Evolutionary conservation across 2,888 invertebrate genomes (phyloP), one percentile per base, ranked within the genome.

Genomic region (Carcina quercana): DNA sequence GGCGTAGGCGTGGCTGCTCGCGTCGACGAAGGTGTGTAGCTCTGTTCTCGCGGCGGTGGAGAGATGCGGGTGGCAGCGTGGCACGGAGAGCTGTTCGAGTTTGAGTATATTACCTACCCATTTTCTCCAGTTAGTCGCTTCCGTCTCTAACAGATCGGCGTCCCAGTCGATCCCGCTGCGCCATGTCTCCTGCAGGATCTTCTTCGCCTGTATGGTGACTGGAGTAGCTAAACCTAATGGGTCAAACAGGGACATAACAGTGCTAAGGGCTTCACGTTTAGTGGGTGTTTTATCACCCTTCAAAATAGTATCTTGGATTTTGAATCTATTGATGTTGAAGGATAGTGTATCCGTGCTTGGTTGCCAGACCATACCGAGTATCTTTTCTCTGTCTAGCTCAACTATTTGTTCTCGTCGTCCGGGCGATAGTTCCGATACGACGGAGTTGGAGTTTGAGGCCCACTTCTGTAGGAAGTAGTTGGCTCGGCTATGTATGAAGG

Each of bases 11-110:
- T 49, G 36, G 10, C 37, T 30, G 14, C 50, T 45, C 8, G 50
- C 50, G 25, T 54, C 54, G 25, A 50, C 45, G 32, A 56, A 58
- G 2, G 39, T 32, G 29, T 54, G 59, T 22, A 46, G 25, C 26
- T 43, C 24, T 15, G 3, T 38, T n/a, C 6, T 3, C 10, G 4
- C 11, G 2, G 10, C 25, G 25, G 3, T 3, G 6, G 3, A 3
- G 6, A 3, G 6, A 10, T 2, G 2, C 6, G 25, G 4, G 6
- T 25, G 11, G 25, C 25, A 25, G 6, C 25, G 25, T 6, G 4
- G 3, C 11, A 25, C 2, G 4, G 2, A 11, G 3, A 25, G 11
- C 7, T 25, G 25, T 3, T 3, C 2, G 6, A 25, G 25, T 6
- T 10, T 3, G 11, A 2, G 3, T 13, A 30, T 3, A 5, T 24